phyloP scores from a whole-genome alignment of 2,888 invertebrate species.

The Drosophila mulleri region DNA sequence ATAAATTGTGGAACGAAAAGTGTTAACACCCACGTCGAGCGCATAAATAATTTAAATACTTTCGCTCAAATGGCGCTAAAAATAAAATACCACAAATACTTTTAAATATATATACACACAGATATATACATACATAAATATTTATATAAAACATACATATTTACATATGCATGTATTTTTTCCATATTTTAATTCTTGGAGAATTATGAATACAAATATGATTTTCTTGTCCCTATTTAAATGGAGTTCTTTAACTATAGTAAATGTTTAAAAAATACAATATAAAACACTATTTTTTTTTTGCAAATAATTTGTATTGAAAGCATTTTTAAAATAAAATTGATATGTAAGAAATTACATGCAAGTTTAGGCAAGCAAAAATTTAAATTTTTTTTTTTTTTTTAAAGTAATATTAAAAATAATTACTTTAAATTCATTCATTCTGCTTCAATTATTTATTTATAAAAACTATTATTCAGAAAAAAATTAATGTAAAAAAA shows the following conservation, averaged over 20 bases:
- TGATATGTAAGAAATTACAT: no score
- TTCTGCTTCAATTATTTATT: no score
- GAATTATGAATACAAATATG: conserved; percentile 38
- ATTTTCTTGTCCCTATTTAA: background rate
- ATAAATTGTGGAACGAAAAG: conserved; percentile 70
- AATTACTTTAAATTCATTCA: no score
- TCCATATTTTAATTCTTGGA: conserved; percentile 12
- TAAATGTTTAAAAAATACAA: background rate
- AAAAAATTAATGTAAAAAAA: no score
- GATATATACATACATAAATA: no score
- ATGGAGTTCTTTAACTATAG: background rate
- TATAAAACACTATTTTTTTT: background rate
- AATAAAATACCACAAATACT: conserved; percentile 57
- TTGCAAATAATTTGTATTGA: no score
- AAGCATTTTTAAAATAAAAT: no score
- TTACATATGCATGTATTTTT: conserved; percentile 6
- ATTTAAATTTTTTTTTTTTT: no score
- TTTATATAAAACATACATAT: background rate
- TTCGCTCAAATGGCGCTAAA: conserved; percentile 60
- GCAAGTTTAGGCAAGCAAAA: no score
- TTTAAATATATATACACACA: background rate
- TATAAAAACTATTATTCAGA: no score
- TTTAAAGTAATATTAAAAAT: no score
- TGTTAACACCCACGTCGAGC: conserved; percentile 75
- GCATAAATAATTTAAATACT: conserved; percentile 78